Percentiles rank a stretch among this genome's conserved stretches.
These are phyloP conservation scores for Calephelis nemesis DNA, from an alignment of 1,140 invertebrate genomes.

Conservation along the genomic window DNA sequence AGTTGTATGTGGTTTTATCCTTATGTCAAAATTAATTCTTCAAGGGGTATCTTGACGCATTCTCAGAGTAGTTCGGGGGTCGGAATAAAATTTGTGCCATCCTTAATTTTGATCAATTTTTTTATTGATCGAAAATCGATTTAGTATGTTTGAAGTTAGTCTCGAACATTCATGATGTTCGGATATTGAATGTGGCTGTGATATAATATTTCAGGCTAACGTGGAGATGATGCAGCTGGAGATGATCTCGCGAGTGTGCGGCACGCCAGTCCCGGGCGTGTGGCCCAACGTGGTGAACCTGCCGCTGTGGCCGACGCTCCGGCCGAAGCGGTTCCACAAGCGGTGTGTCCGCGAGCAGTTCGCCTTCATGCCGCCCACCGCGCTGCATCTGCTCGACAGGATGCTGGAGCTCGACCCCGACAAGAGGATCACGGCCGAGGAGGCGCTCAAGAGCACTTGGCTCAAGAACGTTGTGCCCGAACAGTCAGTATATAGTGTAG, in stretches of 20 bases:
- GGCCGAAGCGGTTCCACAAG: slow-evolving; percentile 94
- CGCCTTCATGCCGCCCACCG: slow-evolving; percentile 91
- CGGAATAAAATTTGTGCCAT: too few relatives aligned
- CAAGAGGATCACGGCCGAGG: slow-evolving; percentile 95
- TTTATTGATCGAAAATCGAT: too few relatives aligned
- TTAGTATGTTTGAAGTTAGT: too few relatives aligned
- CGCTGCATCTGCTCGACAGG: slow-evolving; percentile 95
- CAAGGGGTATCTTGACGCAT: too few relatives aligned
- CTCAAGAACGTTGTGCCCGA: slow-evolving; percentile 94
- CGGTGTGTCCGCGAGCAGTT: slow-evolving; percentile 96
- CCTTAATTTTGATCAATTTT: too few relatives aligned
- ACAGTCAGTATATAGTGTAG: slow-evolving; percentile 83
- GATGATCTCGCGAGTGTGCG: slow-evolving; percentile 96
- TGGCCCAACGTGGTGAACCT: slow-evolving; percentile 98
- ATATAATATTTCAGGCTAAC: slow-evolving; percentile 84
- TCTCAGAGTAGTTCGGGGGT: too few relatives aligned
- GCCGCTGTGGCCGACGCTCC: slow-evolving; percentile 94
- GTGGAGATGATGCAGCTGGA: slow-evolving; percentile 97
- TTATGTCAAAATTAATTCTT: too few relatives aligned
- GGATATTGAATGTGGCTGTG: background rate
- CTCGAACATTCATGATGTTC: background rate
- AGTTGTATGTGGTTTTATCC: too few relatives aligned
- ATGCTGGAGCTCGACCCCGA: slow-evolving; percentile 98
- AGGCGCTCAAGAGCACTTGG: slow-evolving; percentile 97
- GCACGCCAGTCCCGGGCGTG: slow-evolving; percentile 96